phyloP scores from a whole-genome alignment of 2,888 invertebrate species.

The Hirtodrosophila histrioides region DNA sequence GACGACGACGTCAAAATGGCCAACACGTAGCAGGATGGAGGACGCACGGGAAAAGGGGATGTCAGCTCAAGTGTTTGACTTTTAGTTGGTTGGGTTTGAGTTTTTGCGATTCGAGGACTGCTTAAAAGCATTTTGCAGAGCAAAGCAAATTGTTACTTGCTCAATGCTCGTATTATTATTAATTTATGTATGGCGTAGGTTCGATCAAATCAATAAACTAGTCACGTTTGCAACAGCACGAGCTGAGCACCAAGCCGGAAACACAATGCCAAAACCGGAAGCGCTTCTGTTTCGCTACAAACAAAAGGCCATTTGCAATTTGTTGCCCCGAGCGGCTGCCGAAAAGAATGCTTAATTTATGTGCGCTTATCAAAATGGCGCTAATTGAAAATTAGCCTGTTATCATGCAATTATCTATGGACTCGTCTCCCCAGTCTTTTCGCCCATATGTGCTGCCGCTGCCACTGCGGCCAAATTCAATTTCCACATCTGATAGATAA shows the following conservation, averaged over 20 bases:
- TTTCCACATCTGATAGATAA: conserved; percentile 67
- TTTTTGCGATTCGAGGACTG: conserved; percentile 19
- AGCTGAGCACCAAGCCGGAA: conserved; percentile 44
- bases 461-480: conserved; percentile 55
- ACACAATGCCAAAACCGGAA: conserved; percentile 56
- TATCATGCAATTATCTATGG: conserved; percentile 74
- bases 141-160: conserved; percentile 75
- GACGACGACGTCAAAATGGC: conserved; percentile 65
- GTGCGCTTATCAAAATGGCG: conserved; percentile 75
- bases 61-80: conserved; percentile 64
- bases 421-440: conserved; percentile 23
- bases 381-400: conserved; percentile 80
- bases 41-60: not conserved
- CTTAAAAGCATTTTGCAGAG: conserved; percentile 72
- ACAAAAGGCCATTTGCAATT: conserved; percentile 66
- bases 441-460: conserved; percentile 5
- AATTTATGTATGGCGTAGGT: conserved; percentile 68
- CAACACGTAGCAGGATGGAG: conserved; percentile 61
- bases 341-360: conserved; percentile 77
- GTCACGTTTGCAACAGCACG: conserved; percentile 62
- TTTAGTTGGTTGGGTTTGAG: conserved; percentile 58
- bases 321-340: conserved; percentile 39
- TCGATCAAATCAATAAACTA: conserved; percentile 70
- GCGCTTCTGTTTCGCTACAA: conserved; percentile 47
- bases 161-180: conserved; percentile 66